These are phyloP conservation scores for Choloepus didactylus DNA, from an alignment of 2,797 vertebrate genomes.

Conservation along the genomic window DNA sequence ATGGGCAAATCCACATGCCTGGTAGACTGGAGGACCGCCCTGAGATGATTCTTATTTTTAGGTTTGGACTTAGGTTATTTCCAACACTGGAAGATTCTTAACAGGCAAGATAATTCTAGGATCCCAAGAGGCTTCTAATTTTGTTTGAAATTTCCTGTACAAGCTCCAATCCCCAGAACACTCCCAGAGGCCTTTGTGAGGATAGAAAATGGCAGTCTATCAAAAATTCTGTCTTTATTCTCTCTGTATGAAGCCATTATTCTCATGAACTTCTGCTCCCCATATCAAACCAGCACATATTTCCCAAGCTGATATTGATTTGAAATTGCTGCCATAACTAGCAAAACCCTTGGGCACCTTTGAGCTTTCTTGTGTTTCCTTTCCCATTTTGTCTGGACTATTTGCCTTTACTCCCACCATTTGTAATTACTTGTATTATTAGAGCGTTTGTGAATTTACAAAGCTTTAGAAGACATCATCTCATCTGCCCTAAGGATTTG, in stretches of 20 bases:
- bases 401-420: background rate
- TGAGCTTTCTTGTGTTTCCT: background rate
- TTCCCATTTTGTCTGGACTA: background rate
- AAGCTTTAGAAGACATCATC: constrained; percentile 67
- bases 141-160: background rate
- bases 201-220: background rate
- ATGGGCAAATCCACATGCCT: fast-evolving
- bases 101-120: background rate
- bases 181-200: background rate
- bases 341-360: background rate
- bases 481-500: constrained; percentile 65
- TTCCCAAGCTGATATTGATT: background rate
- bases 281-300: fast-evolving
- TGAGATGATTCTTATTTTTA: background rate
- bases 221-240: background rate
- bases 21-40: fast-evolving
- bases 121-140: background rate
- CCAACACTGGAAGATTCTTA: background rate
- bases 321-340: background rate
- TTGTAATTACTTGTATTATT: constrained; percentile 20
- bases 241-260: background rate
- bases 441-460: background rate
- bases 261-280: too few relatives aligned
- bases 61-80: too few relatives aligned
- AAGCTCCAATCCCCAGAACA: background rate